Percentiles rank a stretch among this genome's conserved stretches.
phyloP scores from a whole-genome alignment of 2,797 vertebrate species.

The Propithecus perrieri region DNA sequence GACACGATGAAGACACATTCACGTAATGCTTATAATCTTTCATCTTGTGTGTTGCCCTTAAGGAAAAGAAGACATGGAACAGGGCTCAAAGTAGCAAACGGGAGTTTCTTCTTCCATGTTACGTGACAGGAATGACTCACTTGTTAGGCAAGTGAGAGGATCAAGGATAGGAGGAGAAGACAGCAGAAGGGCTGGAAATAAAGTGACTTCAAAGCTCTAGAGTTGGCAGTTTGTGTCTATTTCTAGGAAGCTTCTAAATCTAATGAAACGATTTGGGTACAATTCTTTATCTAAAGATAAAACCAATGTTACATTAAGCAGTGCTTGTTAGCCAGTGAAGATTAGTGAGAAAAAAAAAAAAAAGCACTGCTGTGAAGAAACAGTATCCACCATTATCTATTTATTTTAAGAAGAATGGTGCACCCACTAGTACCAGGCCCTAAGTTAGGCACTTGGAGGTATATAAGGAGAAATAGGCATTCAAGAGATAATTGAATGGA shows the following conservation, averaged over 20 bases:
- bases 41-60: neutral
- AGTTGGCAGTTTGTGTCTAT: neutral
- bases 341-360: neutral
- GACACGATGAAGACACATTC: neutral
- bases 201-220: neutral
- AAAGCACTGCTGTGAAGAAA: neutral
- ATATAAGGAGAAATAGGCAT: neutral
- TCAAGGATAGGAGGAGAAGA: neutral
- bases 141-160: neutral
- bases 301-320: neutral
- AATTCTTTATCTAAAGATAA: neutral
- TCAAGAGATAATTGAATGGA: neutral
- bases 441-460: neutral
- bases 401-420: neutral
- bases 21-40: neutral
- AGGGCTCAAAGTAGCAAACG: neutral
- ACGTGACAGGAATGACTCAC: neutral
- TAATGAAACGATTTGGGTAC: neutral
- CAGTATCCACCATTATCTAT: neutral
- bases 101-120: neutral
- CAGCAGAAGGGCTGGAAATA: neutral
- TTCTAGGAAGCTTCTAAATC: conserved; percentile 3
- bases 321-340: neutral
- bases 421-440: neutral
- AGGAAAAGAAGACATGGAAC: neutral